These are phyloP conservation scores for Entelurus aequoreus DNA, from an alignment of 2,113 vertebrate species.

Conservation along the genomic window DNA sequence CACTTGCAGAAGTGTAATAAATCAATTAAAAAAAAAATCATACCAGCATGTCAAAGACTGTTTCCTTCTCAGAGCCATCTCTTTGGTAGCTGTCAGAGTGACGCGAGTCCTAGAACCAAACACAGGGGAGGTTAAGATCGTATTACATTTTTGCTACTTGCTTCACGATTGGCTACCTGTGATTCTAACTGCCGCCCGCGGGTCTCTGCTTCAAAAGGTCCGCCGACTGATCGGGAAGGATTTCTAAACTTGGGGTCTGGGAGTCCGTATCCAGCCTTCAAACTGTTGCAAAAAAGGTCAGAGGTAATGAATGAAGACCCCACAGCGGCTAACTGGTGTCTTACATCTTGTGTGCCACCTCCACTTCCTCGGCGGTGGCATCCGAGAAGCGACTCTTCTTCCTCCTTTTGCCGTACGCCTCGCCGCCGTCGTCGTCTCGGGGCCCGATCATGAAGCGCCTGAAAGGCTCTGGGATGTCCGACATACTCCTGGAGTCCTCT, in stretches of 20 bases:
- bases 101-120: constrained; percentile 29
- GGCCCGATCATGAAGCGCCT: constrained; percentile 51
- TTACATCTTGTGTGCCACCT: constrained; percentile 49
- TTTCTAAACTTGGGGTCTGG: constrained; percentile 18
- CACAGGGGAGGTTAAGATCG: background rate
- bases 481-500: constrained; percentile 27
- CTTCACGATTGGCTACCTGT: constrained; percentile 26
- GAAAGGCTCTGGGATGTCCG: constrained; percentile 65
- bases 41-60: constrained; percentile 67
- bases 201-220: constrained; percentile 10
- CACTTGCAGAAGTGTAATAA: background rate
- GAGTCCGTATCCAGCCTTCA: constrained; percentile 11
- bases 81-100: constrained; percentile 18
- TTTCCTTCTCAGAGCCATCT: constrained; percentile 20
- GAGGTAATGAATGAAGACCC: background rate
- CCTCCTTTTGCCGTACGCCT: constrained; percentile 38
- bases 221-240: background rate
- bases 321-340: background rate
- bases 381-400: constrained; percentile 69
- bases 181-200: constrained; percentile 18
- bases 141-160: background rate
- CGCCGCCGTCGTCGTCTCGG: background rate
- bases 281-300: constrained; percentile 26
- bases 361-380: constrained; percentile 58
- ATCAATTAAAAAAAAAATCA: constrained; percentile 8